Conservation (phyloP, 2,113 vertebrate genomes). For the Sinocyclocheilus anshuiensis region DNA sequence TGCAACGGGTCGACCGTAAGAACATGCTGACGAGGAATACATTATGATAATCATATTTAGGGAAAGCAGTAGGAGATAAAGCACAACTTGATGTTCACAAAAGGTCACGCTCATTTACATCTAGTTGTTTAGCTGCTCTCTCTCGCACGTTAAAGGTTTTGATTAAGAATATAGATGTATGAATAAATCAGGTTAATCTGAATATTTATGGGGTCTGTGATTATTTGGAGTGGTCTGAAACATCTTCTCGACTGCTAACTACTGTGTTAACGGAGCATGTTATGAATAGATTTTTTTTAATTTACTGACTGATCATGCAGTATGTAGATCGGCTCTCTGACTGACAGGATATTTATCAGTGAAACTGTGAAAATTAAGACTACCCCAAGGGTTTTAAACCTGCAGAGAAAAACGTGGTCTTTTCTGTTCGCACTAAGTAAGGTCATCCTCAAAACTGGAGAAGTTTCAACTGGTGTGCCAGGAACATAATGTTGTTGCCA, state of each 20-base stretch:
- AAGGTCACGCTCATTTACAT: slow-evolving; percentile 5
- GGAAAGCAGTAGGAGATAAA: slow-evolving; percentile 2
- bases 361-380: not conserved
- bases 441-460: not conserved
- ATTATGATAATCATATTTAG: slow-evolving; percentile 38
- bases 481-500: not conserved
- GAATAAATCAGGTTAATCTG: slow-evolving; percentile 14
- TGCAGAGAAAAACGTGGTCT: not conserved
- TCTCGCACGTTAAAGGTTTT: not conserved
- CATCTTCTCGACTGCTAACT: not conserved
- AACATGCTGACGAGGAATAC: not conserved
- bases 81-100: slow-evolving; percentile 1
- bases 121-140: not conserved
- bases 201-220: slow-evolving; percentile 6
- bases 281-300: not conserved
- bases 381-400: not conserved
- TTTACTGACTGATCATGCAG: not conserved
- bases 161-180: slow-evolving; percentile 14
- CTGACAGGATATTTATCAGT: not conserved
- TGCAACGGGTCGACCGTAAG: not conserved
- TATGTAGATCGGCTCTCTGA: not conserved
- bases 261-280: not conserved
- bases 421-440: not conserved
- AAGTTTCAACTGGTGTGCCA: not conserved
- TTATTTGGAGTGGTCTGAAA: not conserved